These are phyloP conservation scores for Apodemus agrarius DNA, from an alignment of 2,797 vertebrate species.

Conservation along the genomic window DNA sequence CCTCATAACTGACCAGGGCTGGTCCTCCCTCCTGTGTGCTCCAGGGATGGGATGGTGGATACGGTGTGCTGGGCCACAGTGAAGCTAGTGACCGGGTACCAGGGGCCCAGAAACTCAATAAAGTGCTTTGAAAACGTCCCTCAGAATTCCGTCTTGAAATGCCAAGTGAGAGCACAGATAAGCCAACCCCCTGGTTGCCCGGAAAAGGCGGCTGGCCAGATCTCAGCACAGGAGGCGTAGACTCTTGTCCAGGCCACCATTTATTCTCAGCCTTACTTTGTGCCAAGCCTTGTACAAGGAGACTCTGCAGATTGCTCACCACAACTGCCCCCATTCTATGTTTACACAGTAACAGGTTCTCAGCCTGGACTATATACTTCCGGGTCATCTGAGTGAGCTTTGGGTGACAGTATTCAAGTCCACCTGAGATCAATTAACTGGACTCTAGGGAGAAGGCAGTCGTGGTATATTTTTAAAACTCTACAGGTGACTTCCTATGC, in stretches of 20 bases:
- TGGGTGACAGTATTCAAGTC: not conserved
- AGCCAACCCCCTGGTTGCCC: not conserved
- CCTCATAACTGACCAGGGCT: constrained; percentile 4
- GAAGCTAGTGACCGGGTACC: not conserved
- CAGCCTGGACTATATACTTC: not conserved
- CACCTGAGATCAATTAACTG: constrained; percentile 9
- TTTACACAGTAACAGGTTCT: not conserved
- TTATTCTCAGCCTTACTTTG: not conserved
- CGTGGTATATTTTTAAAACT: not conserved
- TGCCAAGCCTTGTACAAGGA: not conserved
- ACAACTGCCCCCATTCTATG: not conserved
- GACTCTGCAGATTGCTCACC: not conserved
- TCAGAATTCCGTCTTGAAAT: not conserved
- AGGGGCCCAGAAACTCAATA: constrained; percentile 50
- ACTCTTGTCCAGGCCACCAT: not conserved
- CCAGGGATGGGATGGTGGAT: not conserved
- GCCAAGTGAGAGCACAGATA: not conserved
- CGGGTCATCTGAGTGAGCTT: not conserved
- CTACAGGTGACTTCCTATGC: not conserved
- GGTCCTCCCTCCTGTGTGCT: not conserved
- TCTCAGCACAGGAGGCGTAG: not conserved
- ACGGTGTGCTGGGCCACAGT: not conserved
- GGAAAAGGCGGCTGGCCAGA: not conserved
- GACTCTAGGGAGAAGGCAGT: not conserved
- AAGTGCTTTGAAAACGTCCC: constrained; percentile 56